Evolutionary conservation across 2,888 invertebrate genomes (phyloP), one percentile per base, ranked within the genome.

Genomic region (Rotaria socialis): DNA sequence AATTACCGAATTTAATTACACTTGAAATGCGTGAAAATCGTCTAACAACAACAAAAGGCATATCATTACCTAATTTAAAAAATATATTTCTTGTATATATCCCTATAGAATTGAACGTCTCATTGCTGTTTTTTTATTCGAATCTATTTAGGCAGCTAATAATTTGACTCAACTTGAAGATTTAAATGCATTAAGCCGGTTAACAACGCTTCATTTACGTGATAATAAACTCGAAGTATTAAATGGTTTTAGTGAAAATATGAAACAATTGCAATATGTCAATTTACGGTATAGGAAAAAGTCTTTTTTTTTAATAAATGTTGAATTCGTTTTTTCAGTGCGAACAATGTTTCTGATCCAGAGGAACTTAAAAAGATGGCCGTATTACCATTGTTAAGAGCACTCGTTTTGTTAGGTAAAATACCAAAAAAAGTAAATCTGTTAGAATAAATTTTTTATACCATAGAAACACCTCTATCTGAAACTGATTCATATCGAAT

Each of bases 401-500:
- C 91, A 52, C 86, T 90, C 50, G 90, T 90, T 10, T 86, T 91
- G 16, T 88, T 89, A 87, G 90, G 90, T 90, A 88, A 85, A 87
- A 50, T n/a, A 19, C 0, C 50, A 27, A 14, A 43, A 19, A 84
- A 27, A n/a, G 14, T 0, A 8, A 10, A n/a, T 74, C 11, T 19
- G 24, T 27, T 8, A 24, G 56, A n/a, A 58, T 41, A 8, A n/a
- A 27, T 80, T 19, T 27, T 85, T 56, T 52, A 43, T 52, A 19
- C 85, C 58, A 24, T 88, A 90, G 91, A 90, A 85, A 91, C 91
- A 86, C 90, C 91, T 10, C 87, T 89, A n/a, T 88, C 90, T 10
- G 90, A 90, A 80, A 90, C 90, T 67, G 91, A 91, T 87, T 90
- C 90, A 85, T 91, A 91, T 87, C 88, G 91, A 85, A 88, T 90